Conservation (phyloP, 2,113 vertebrate species). For the Plotosus lineatus region DNA sequence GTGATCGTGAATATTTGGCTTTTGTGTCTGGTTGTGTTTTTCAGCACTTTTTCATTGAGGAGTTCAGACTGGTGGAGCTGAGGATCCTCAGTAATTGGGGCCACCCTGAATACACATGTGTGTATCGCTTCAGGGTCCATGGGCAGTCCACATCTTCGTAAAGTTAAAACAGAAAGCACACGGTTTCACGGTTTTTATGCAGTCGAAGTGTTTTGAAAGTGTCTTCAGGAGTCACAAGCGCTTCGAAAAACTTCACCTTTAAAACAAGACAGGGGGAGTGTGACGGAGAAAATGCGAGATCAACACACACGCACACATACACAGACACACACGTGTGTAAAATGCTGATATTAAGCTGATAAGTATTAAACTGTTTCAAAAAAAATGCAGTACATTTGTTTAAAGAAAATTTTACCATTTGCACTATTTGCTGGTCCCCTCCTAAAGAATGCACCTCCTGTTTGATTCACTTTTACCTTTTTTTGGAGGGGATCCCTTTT, state of each 20-base stretch:
- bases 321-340: background rate
- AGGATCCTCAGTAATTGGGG: constrained; percentile 92
- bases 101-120: constrained; percentile 90
- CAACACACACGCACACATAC: background rate
- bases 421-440: constrained; percentile 20
- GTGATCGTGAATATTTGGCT: background rate
- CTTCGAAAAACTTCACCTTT: background rate
- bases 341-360: too few species aligned
- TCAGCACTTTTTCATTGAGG: constrained; percentile 22
- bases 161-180: background rate
- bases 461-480: background rate
- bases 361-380: too few species aligned
- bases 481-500: background rate
- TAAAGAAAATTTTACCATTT: background rate
- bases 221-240: background rate
- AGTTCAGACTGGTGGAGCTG: constrained; percentile 78
- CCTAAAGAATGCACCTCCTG: background rate
- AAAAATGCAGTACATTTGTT: background rate
- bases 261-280: background rate
- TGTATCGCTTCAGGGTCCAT: constrained; percentile 94
- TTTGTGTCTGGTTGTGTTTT: background rate
- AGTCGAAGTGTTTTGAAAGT: background rate
- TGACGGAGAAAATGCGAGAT: background rate
- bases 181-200: background rate
- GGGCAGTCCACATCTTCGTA: constrained; percentile 64